Evolutionary conservation across 2,113 vertebrate genomes (phyloP).

Genomic region (Sporophila hypoxantha): DNA sequence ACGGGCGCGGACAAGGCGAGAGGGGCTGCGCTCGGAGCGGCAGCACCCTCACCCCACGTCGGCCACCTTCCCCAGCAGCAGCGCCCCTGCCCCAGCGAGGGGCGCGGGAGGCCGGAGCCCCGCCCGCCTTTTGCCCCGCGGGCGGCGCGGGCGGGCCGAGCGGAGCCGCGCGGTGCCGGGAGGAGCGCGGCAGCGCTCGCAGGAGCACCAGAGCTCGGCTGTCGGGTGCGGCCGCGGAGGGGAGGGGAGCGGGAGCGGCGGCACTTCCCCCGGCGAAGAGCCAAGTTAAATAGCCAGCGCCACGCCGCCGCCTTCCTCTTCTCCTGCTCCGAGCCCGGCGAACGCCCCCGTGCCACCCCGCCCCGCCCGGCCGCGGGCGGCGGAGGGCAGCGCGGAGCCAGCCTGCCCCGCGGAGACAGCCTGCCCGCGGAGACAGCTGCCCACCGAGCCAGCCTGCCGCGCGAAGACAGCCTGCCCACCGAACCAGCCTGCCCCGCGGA

Average conservation of each 20-base stretch:
- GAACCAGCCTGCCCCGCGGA: neutral
- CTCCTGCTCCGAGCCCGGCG: neutral
- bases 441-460: no score
- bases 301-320: neutral
- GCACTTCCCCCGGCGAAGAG: neutral
- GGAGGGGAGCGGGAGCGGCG: neutral
- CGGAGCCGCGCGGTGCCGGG: neutral
- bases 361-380: neutral
- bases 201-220: neutral
- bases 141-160: neutral
- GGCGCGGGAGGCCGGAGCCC: neutral
- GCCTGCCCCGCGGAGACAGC: neutral
- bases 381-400: neutral
- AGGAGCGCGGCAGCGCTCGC: neutral
- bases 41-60: neutral
- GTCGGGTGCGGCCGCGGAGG: neutral
- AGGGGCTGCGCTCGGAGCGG: no score
- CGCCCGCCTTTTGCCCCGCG: neutral
- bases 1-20: accelerated
- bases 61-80: neutral
- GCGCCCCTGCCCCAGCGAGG: neutral
- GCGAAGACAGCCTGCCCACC: neutral
- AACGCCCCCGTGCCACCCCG: neutral
- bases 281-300: constrained; percentile 18
- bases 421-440: no score